These are phyloP conservation scores for Chaenogobius annularis DNA, from an alignment of 2,113 vertebrate species.

Conservation along the genomic window DNA sequence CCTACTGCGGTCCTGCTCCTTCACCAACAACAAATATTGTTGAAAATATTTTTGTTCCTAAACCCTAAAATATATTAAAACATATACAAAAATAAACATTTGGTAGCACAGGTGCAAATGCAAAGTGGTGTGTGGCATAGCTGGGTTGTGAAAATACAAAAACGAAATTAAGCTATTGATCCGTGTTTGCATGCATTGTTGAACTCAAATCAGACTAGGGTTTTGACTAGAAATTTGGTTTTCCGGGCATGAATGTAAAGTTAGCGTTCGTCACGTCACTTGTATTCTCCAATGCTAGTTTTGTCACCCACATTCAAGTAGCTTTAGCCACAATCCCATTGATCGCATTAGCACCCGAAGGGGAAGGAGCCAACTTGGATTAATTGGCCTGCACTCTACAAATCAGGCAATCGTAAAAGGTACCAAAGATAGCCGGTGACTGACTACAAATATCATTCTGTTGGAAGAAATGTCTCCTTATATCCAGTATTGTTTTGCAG, in stretches of 20 bases:
- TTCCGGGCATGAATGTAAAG: neutral
- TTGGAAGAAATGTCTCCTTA: constrained; percentile 39
- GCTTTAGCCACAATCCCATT: constrained; percentile 73
- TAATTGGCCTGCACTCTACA: constrained; percentile 77
- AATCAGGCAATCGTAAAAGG: constrained; percentile 68
- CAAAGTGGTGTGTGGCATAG: too few relatives aligned
- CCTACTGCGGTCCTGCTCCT: too few relatives aligned
- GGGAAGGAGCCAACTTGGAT: constrained; percentile 69
- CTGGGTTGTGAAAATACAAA: too few relatives aligned
- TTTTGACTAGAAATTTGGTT: too few relatives aligned
- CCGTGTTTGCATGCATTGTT: too few relatives aligned
- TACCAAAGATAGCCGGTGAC: constrained; percentile 67
- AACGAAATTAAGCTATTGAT: too few relatives aligned
- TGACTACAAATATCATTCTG: constrained; percentile 73
- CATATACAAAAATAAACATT: too few relatives aligned
- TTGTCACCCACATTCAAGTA: constrained; percentile 57
- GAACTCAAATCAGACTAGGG: too few relatives aligned
- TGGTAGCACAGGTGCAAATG: too few relatives aligned
- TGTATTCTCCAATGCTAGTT: constrained; percentile 25
- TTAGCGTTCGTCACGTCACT: constrained; percentile 25
- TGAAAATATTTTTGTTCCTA: too few relatives aligned
- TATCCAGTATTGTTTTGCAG: constrained; percentile 27
- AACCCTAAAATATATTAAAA: too few relatives aligned
- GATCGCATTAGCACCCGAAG: constrained; percentile 75
- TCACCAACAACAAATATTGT: too few relatives aligned